Percentiles rank a stretch among this genome's conserved stretches.
Evolutionary conservation across 2,113 vertebrate species (phyloP).

Genomic region (Malurus elegans): DNA sequence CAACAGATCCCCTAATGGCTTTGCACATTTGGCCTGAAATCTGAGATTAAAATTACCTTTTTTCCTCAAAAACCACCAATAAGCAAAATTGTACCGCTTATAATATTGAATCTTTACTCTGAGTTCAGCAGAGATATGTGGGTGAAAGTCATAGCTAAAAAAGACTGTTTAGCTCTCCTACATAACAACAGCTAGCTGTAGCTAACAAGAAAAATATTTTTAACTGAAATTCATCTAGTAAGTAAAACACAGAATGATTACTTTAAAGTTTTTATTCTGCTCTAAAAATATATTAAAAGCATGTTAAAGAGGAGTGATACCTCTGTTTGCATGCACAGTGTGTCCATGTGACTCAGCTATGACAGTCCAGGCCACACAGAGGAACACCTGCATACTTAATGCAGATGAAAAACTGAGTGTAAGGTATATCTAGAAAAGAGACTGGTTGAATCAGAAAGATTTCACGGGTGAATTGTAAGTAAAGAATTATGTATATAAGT

Average conservation of each 20-base stretch:
- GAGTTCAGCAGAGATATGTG: neutral
- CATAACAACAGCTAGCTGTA: neutral
- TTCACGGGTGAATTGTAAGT: neutral
- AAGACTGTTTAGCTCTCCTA: neutral
- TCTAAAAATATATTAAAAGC: neutral
- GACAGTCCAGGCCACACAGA: neutral
- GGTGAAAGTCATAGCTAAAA: neutral
- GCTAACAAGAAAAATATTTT: neutral
- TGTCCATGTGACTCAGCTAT: neutral
- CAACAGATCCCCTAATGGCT: neutral
- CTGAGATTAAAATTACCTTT: neutral
- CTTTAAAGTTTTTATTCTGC: neutral
- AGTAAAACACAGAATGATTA: neutral
- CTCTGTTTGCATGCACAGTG: neutral
- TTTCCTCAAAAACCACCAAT: neutral
- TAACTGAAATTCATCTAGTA: neutral
- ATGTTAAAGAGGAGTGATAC: neutral
- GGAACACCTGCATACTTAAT: accelerated
- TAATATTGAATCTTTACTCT: neutral
- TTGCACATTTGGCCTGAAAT: neutral
- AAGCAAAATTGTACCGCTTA: neutral
- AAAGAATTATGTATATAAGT: neutral
- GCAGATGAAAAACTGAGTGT: too few relatives aligned
- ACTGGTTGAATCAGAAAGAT: accelerated
- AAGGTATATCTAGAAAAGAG: neutral